Evolutionary conservation across 2,113 vertebrate genomes (phyloP).

Genomic region (Lepus europaeus): DNA sequence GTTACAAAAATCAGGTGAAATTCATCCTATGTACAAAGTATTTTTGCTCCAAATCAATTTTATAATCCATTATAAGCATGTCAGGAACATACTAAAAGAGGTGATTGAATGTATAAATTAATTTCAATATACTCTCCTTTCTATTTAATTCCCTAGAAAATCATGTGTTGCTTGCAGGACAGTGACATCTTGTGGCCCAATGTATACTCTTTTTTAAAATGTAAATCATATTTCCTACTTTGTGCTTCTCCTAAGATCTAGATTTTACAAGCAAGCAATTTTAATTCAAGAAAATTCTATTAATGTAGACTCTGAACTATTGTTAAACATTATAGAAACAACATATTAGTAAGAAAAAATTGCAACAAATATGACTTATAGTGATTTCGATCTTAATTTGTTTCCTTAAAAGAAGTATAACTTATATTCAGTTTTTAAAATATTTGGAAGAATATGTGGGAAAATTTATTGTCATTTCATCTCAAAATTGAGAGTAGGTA

Average conservation of each 20-base stretch:
- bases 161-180: conserved; percentile 79
- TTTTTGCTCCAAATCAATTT: background rate
- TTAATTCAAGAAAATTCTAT: conserved; percentile 48
- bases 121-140: background rate
- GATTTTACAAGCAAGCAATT: background rate
- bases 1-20: conserved; percentile 17
- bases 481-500: background rate
- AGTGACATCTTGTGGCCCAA: conserved; percentile 88
- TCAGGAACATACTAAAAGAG: background rate
- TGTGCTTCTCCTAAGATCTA: background rate
- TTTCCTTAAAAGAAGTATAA: background rate
- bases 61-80: background rate
- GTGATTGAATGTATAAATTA: conserved; percentile 26
- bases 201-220: background rate
- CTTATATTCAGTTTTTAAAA: conserved; percentile 72
- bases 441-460: background rate
- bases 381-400: background rate
- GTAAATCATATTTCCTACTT: background rate
- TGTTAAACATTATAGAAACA: conserved; percentile 44
- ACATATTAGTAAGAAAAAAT: conserved; percentile 51
- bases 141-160: background rate
- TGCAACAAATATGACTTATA: background rate
- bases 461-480: background rate
- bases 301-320: conserved; percentile 51
- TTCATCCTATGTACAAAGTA: background rate